These are phyloP conservation scores for Tenthredo scrophulariae DNA, from an alignment of 2,888 invertebrate genomes.

Conservation along the genomic window DNA sequence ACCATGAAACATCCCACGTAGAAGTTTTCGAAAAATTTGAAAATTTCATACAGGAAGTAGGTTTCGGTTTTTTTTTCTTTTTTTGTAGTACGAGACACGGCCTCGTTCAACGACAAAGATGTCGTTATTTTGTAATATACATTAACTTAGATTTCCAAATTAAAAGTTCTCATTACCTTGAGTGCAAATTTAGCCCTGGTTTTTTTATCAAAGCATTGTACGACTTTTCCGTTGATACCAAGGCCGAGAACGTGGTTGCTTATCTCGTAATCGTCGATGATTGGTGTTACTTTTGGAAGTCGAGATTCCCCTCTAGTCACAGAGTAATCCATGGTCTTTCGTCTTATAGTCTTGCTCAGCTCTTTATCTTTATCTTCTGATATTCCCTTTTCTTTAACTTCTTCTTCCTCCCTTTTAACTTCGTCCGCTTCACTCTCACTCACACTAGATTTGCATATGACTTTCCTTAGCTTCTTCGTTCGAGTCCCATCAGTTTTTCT, in stretches of 20 bases:
- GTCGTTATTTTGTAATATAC: background rate
- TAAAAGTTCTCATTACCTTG: conserved; percentile 83
- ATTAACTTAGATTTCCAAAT: background rate
- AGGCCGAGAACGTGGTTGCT: conserved; percentile 96
- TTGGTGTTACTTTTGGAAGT: conserved; percentile 88
- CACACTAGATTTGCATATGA: conserved; percentile 31
- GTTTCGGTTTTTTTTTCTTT: background rate
- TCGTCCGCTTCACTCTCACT: conserved; percentile 52
- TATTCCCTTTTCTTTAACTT: conserved; percentile 42
- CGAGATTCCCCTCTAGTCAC: conserved; percentile 71
- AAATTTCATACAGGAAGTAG: background rate
- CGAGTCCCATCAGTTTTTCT: conserved; percentile 65
- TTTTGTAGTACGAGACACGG: background rate
- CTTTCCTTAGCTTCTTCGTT: conserved; percentile 38
- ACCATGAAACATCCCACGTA: background rate
- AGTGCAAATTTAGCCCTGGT: conserved; percentile 92
- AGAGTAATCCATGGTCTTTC: conserved; percentile 62
- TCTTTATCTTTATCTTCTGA: conserved; percentile 52
- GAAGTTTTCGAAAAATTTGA: background rate
- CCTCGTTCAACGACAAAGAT: background rate
- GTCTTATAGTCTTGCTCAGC: conserved; percentile 16
- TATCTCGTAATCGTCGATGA: conserved; percentile 95
- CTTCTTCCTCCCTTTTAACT: conserved; percentile 29
- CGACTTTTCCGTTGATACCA: conserved; percentile 99
- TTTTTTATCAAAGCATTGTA: conserved; percentile 92